phyloP scores from a whole-genome alignment of 2,888 invertebrate genomes.

The Rotaria magnacalcarata region DNA sequence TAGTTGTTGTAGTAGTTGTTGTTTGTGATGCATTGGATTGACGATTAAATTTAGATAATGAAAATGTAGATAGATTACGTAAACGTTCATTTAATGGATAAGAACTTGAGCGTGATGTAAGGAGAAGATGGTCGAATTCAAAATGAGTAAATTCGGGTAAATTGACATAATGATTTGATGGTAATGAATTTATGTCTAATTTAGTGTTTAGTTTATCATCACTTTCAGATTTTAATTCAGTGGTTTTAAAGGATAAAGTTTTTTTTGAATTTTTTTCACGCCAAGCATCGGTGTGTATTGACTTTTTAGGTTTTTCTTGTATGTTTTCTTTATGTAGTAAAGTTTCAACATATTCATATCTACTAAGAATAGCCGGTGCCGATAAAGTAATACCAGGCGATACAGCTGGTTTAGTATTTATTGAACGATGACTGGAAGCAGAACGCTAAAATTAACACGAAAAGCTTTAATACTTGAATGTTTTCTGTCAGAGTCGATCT shows the following conservation, averaged over 20 bases:
- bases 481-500: too few species aligned
- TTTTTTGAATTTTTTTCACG: not conserved
- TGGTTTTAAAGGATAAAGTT: not conserved
- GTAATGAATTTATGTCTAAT: not conserved
- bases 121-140: constrained; percentile 17
- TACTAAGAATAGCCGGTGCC: constrained; percentile 12
- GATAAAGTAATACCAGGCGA: not conserved
- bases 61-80: not conserved
- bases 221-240: not conserved
- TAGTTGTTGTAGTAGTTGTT: not conserved
- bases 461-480: not conserved
- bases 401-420: not conserved
- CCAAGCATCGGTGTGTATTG: not conserved
- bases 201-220: not conserved
- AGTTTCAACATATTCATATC: not conserved
- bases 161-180: not conserved
- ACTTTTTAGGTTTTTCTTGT: not conserved
- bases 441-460: not conserved
- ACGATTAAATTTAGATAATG: not conserved
- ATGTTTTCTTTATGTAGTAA: not conserved
- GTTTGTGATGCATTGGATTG: not conserved
- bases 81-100: not conserved
- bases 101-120: not conserved
- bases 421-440: not conserved
- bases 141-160: constrained; percentile 14